These are phyloP conservation scores for Delphinapterus leucas DNA, from an alignment of 2,113 vertebrate species.

Conservation along the genomic window DNA sequence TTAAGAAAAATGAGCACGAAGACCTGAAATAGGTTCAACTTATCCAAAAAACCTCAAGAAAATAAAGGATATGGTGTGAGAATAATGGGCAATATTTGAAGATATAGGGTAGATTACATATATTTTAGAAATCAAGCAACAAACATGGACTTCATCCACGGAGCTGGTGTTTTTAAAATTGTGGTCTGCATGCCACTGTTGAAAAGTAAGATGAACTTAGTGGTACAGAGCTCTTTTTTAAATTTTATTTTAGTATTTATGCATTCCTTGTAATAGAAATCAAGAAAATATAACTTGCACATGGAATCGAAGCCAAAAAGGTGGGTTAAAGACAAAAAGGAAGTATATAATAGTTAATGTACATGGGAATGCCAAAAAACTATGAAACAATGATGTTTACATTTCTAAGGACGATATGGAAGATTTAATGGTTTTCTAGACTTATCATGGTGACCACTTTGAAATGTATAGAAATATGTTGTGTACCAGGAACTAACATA, in stretches of 20 bases:
- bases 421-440: background rate
- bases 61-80: rapidly evolving
- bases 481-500: background rate
- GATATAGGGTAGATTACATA: background rate
- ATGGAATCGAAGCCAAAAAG: background rate
- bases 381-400: background rate
- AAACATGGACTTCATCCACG: background rate
- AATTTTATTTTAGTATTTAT: background rate
- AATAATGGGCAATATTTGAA: background rate
- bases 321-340: background rate
- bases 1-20: background rate
- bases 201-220: background rate
- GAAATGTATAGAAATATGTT: background rate
- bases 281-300: background rate
- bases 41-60: background rate
- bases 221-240: background rate
- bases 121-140: background rate
- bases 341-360: background rate
- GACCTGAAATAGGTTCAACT: background rate
- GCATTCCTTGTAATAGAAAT: background rate
- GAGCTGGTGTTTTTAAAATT: background rate
- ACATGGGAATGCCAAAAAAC: background rate
- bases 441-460: background rate
- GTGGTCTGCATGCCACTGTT: background rate
- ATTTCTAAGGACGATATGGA: background rate